Conservation (phyloP, 2,113 vertebrate species). For the Pseudorasbora parva region DNA sequence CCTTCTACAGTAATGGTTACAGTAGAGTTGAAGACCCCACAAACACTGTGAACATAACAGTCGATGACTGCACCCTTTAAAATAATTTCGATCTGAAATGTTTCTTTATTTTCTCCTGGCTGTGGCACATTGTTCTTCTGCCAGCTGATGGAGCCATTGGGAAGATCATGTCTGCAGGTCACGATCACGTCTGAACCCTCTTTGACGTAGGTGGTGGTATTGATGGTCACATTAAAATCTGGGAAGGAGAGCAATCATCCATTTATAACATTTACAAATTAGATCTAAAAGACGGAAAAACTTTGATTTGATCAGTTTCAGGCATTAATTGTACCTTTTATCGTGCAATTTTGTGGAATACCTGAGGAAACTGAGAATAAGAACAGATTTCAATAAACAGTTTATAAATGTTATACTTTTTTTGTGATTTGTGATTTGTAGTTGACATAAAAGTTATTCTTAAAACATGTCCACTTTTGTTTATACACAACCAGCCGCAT, state of each 20-base stretch:
- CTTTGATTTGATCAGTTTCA: not conserved
- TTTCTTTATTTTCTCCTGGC: fast-evolving
- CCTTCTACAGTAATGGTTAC: not conserved
- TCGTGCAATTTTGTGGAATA: not conserved
- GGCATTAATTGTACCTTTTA: not conserved
- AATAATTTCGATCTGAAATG: fast-evolving
- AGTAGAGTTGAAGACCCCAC: not conserved
- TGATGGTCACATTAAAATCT: constrained; percentile 33
- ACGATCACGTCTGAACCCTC: not conserved
- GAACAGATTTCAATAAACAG: not conserved
- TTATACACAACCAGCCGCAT: not conserved
- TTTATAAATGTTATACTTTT: too few relatives aligned
- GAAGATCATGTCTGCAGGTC: constrained; percentile 53
- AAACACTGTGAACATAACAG: not conserved
- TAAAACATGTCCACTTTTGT: not conserved
- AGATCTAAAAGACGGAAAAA: not conserved
- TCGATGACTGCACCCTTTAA: fast-evolving
- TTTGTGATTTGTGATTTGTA: not conserved
- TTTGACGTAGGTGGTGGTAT: fast-evolving
- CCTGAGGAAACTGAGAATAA: not conserved
- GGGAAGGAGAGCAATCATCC: constrained; percentile 21
- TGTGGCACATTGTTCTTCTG: fast-evolving
- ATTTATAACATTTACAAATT: not conserved
- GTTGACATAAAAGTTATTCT: not conserved
- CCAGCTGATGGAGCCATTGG: constrained; percentile 46